Percentiles rank a stretch among this genome's conserved stretches.
phyloP scores from a whole-genome alignment of 1,140 invertebrate genomes.

The Myzus persicae region DNA sequence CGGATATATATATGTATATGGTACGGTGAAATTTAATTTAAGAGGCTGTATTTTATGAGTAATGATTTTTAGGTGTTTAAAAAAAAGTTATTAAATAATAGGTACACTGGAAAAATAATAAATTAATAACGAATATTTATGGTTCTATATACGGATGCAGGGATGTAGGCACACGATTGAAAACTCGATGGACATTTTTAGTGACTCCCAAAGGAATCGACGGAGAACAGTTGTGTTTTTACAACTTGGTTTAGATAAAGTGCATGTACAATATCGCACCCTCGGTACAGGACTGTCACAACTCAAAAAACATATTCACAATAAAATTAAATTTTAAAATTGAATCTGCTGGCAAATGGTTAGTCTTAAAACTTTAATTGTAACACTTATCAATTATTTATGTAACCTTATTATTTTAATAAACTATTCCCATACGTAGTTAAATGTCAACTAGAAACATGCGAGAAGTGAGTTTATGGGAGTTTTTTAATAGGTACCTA shows the following conservation, averaged over 20 bases:
- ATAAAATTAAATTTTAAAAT: not conserved
- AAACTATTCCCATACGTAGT: not conserved
- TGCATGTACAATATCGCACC: not conserved
- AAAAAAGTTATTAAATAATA: slow-evolving; percentile 21
- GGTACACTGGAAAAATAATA: not conserved
- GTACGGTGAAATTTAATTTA: not conserved
- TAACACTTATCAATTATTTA: not conserved
- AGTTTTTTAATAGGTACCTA: not conserved
- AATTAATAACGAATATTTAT: slow-evolving; percentile 44
- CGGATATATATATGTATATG: not conserved
- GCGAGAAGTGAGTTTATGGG: too few relatives aligned
- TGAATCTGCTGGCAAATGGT: not conserved
- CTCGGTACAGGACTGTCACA: not conserved
- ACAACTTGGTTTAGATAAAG: not conserved
- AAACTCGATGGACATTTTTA: slow-evolving; percentile 33
- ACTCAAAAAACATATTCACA: not conserved
- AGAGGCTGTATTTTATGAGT: not conserved
- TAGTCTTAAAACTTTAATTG: not conserved
- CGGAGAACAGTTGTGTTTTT: not conserved
- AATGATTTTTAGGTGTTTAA: slow-evolving; percentile 18
- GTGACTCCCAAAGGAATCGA: slow-evolving; percentile 6
- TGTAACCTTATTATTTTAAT: not conserved
- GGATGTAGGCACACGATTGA: not conserved
- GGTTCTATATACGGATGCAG: not conserved
- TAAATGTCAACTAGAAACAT: too few relatives aligned